Conservation (phyloP, 2,797 vertebrate genomes). For the Aldrovandia affinis region DNA sequence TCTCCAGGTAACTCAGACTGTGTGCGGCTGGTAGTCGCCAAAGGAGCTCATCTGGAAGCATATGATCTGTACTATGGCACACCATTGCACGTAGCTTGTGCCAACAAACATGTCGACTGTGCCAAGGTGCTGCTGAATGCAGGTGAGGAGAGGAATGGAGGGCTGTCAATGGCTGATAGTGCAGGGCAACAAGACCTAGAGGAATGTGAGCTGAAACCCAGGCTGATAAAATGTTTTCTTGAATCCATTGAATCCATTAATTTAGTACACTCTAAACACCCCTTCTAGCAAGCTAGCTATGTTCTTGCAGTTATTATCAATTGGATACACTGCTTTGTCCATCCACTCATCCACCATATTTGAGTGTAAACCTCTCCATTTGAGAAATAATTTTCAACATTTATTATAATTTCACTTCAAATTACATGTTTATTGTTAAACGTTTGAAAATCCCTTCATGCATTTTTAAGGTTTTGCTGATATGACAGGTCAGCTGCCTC, state of each 20-base stretch:
- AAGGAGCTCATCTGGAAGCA: conserved; percentile 84
- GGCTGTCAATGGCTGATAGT: not conserved
- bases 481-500: not conserved
- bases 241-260: not conserved
- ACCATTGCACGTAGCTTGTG: conserved; percentile 87
- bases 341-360: not conserved
- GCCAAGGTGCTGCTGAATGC: conserved; percentile 87
- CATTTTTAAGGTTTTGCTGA: not conserved
- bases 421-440: not conserved
- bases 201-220: not conserved
- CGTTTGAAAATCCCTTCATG: not conserved
- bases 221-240: too few species aligned
- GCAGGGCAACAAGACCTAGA: not conserved
- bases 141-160: conserved; percentile 67
- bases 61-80: conserved; percentile 92
- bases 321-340: not conserved
- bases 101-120: conserved; percentile 80
- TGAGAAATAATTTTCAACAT: not conserved
- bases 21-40: conserved; percentile 81
- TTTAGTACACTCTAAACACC: too few species aligned
- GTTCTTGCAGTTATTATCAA: not conserved
- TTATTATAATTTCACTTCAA: not conserved
- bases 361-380: not conserved
- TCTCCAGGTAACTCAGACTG: conserved; percentile 84
- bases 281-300: not conserved